Evolutionary conservation across 1,140 invertebrate species (phyloP).

Genomic region (Eupristina koningsbergeri): DNA sequence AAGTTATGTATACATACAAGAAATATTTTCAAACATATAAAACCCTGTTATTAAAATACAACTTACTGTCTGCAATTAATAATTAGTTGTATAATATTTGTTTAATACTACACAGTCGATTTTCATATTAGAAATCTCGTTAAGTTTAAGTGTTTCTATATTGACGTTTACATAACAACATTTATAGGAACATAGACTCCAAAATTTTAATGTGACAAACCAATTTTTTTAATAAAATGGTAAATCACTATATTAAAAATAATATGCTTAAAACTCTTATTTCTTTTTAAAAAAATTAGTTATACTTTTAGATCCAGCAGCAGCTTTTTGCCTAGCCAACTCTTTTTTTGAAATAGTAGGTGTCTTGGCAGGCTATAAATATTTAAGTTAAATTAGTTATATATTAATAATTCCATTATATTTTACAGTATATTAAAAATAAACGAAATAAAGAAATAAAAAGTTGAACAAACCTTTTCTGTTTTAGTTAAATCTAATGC

Average conservation of each 20-base stretch:
- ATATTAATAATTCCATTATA: too few species aligned
- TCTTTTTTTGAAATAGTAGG: conserved; percentile 77
- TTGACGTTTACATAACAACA: conserved; percentile 57
- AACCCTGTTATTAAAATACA: conserved; percentile 32
- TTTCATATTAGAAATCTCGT: conserved; percentile 41
- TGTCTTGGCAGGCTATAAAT: conserved; percentile 68
- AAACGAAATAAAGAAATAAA: too few species aligned
- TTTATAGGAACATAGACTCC: conserved; percentile 59
- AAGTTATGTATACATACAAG: conserved; percentile 28
- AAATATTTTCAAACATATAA: conserved; percentile 38
- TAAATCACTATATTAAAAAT: conserved; percentile 42
- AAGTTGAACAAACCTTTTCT: conserved; percentile 62
- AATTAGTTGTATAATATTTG: conserved; percentile 37
- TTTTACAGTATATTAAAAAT: too few species aligned
- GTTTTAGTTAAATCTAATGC: conserved; percentile 64
- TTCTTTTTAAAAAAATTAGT: conserved; percentile 81
- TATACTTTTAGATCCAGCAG: conserved; percentile 82
- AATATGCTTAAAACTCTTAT: conserved; percentile 52
- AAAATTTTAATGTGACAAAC: conserved; percentile 39
- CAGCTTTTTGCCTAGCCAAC: conserved; percentile 81
- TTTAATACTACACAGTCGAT: conserved; percentile 36
- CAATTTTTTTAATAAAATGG: conserved; percentile 33
- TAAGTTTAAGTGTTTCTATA: conserved; percentile 50
- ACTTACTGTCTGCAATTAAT: conserved; percentile 19
- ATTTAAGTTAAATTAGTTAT: conserved; percentile 20